Evolutionary conservation across 1,140 invertebrate species (phyloP).

Genomic region (Caenorhabditis latens): DNA sequence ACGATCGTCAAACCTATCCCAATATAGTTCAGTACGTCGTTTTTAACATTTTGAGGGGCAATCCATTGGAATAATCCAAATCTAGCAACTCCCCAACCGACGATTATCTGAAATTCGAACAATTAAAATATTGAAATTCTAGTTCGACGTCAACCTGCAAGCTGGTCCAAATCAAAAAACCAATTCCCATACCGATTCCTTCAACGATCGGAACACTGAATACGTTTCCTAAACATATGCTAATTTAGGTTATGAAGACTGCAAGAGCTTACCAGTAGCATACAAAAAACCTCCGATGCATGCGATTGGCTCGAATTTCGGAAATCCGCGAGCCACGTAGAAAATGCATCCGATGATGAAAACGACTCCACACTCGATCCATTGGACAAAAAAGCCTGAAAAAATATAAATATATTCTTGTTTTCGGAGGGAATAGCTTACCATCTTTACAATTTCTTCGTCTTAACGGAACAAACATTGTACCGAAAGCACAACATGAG

Average conservation of each 20-base stretch:
- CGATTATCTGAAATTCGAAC: constrained; percentile 68
- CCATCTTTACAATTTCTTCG: constrained; percentile 70
- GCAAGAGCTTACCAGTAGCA: constrained; percentile 70
- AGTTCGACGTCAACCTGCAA: constrained; percentile 59
- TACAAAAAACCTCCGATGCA: constrained; percentile 73
- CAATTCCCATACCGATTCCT: constrained; percentile 68
- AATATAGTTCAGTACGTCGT: constrained; percentile 70
- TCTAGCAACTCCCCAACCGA: constrained; percentile 75
- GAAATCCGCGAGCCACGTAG: constrained; percentile 70
- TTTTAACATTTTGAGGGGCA: constrained; percentile 66
- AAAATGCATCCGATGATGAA: constrained; percentile 73
- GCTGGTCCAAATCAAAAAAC: constrained; percentile 68
- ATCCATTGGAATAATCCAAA: constrained; percentile 74
- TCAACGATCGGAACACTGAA: constrained; percentile 68
- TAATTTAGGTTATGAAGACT: not conserved
- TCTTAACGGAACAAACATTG: constrained; percentile 72
- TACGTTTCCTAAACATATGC: constrained; percentile 63
- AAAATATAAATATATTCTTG: constrained; percentile 38
- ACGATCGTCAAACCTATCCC: constrained; percentile 72
- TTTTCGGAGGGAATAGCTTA: not conserved
- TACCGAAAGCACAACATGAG: constrained; percentile 70
- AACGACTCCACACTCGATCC: constrained; percentile 73
- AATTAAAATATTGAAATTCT: too few species aligned
- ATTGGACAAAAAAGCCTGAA: constrained; percentile 75
- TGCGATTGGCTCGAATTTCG: constrained; percentile 70